Conservation (phyloP, 2,888 invertebrate genomes). For the Patella ulyssiponensis region DNA sequence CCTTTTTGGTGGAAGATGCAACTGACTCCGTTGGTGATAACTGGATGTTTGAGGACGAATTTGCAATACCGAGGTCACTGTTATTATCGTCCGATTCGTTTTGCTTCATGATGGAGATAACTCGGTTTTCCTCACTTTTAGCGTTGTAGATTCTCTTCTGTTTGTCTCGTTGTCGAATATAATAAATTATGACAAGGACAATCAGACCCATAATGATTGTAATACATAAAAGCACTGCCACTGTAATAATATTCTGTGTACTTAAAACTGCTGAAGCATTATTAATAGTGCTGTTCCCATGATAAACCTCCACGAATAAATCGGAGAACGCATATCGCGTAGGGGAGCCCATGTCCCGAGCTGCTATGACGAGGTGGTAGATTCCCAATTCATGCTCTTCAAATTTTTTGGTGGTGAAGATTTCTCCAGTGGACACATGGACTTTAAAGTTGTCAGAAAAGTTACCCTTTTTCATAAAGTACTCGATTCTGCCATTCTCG, state of each 20-base stretch:
- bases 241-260: constrained; percentile 43
- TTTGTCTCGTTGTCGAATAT: constrained; percentile 42
- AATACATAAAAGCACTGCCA: constrained; percentile 46
- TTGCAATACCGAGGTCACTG: constrained; percentile 11
- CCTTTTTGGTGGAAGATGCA: constrained; percentile 44
- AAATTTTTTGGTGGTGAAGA: neutral
- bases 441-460: constrained; percentile 34
- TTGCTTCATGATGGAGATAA: constrained; percentile 27
- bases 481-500: constrained; percentile 34
- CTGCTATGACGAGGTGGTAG: constrained; percentile 26
- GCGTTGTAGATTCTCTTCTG: constrained; percentile 38
- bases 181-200: constrained; percentile 43
- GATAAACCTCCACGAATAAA: constrained; percentile 37
- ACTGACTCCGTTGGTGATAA: neutral
- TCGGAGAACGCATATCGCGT: constrained; percentile 33
- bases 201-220: constrained; percentile 44
- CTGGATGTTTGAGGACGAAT: constrained; percentile 8
- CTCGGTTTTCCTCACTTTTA: constrained; percentile 39
- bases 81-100: constrained; percentile 10
- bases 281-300: constrained; percentile 28
- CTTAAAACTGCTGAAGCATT: neutral
- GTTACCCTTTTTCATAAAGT: constrained; percentile 32
- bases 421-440: constrained; percentile 28
- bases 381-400: neutral
- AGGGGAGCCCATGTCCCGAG: constrained; percentile 29